Evolutionary conservation across 1,140 invertebrate species (phyloP), one percentile per base, ranked within the genome.

Genomic region (Adelges cooleyi): DNA sequence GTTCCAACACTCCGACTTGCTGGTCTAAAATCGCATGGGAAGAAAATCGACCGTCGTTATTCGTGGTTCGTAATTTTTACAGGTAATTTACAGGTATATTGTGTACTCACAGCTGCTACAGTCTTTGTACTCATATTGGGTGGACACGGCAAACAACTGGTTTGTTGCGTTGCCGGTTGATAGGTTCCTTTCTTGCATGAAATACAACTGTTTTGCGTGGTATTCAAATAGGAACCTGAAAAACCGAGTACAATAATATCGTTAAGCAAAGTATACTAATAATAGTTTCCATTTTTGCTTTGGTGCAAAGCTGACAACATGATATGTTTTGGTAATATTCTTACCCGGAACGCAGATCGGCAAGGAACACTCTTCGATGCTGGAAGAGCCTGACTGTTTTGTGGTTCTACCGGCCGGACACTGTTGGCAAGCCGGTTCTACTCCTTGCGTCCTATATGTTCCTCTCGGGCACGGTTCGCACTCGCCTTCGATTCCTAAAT

Each of bases 381-480:
- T 84, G 0, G 84, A 83, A 0, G 92, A 86, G 20, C 91, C 92
- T 42, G 83, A 78, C 65, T 85, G 84, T 1, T 87, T 85, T 0
- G 95, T 98, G 3, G 92, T 95, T 69, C 90, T 82, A 8, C 89
- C 92, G 1, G 84, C 71, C 1, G 95, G 94, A 77, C 95, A 98
- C 11, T 84, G 79, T 17, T 86, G 81, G 71, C 95, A 98, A 2
- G 90, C 83, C 1, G 91, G 87, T 69, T 95, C 87, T 0, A 90
- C 80, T 3, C 92, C 92, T 72, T 86, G 86, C 0, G 87, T 87
- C 42, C 95, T 81, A 75, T 90, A 98, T 0, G 87, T 91, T 65
- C 95, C 95, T 48, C 87, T 77, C 0, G 90, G 89, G 74, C 95
- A 99, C 1, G 90, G 83, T 71, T 94, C 89, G 74, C 95, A 99